Conservation (phyloP, 1,140 invertebrate species). For the Halictus rubicundus region DNA sequence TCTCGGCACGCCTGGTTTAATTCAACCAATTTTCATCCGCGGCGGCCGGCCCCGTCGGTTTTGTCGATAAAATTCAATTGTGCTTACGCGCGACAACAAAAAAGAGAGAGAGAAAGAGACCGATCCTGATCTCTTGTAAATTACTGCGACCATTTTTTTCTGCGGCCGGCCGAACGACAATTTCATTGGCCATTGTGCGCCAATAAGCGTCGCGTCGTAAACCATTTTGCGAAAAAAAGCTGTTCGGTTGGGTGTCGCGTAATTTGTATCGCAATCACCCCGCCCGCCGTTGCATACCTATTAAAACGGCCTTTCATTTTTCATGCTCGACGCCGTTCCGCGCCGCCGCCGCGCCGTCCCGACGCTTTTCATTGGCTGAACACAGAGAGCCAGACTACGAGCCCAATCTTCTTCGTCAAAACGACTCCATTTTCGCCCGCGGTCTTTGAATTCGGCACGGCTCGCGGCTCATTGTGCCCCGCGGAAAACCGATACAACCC, state of each 20-base stretch:
- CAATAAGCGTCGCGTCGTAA: neutral
- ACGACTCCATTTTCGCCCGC: too few relatives aligned
- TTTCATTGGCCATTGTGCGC: neutral
- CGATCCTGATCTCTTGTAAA: conserved; percentile 1
- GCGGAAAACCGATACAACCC: neutral
- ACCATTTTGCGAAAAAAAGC: neutral
- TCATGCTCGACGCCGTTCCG: neutral
- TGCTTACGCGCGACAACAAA: neutral
- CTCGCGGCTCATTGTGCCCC: neutral
- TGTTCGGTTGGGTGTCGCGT: neutral
- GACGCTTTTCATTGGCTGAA: neutral
- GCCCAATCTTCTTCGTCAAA: too few relatives aligned
- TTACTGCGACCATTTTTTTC: neutral
- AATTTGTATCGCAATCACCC: neutral
- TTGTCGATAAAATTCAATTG: conserved; percentile 11
- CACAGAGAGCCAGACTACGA: too few relatives aligned
- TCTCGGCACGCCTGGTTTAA: neutral
- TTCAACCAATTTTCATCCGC: neutral
- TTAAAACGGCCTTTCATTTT: conserved; percentile 6
- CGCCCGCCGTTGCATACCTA: neutral
- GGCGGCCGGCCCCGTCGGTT: neutral
- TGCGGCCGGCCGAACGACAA: neutral
- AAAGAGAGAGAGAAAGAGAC: too few relatives aligned
- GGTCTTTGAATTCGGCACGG: neutral
- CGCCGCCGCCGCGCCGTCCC: too few relatives aligned